Base-by-base conservation (phyloP, 2,888 invertebrate genomes). In the Lymantria dispar region DNA sequence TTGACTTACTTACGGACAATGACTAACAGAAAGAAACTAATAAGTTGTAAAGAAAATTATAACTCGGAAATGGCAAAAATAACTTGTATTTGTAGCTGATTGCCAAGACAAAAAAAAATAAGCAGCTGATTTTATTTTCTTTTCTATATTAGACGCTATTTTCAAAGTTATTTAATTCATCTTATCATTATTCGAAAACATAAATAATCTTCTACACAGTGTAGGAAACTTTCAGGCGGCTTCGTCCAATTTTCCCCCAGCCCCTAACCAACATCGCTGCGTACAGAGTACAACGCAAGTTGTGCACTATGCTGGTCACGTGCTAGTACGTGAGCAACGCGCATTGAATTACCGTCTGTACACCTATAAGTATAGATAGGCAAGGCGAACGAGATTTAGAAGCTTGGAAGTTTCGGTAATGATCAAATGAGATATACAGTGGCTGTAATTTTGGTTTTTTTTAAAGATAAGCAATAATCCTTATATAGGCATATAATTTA, bases 241-340 rank as follows among this genome's bases (percentile, higher is more conserved):
- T 62, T 56, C 59, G 65, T 64, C 61, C 43, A 49, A 52, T 53
- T 53, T 49, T 53, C 52, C 48, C 33, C 11, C 8, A 40, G 22
- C 29, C 36, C 30, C 11, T 37, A 44, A 56, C 49, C 64, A 60
- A 22, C 52, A 56, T 42, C 56, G 50, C 50, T 50, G 47, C 36
- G 68, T 56, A 62, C 62, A 59, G 55, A 51, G 56, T 53, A 56
- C 57, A 60, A 60, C 68, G 54, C 56, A 68, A 58, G 60, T 54
- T 52, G 22, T 37, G 53, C 41, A 15, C 65, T 52, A 74, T 66
- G 61, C 72, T 38, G 48, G 69, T 72, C 72, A 74, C 72, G 72
- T 57, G 13, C 54, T 47, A 10, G 47, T 58, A 69, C 74, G 72
- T 74, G 72, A 60, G 57, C 56, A 52, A 52, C 64, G 64, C 60